These are phyloP conservation scores for Cephalotes varians DNA, from an alignment of 2,888 invertebrate species.

Conservation along the genomic window DNA sequence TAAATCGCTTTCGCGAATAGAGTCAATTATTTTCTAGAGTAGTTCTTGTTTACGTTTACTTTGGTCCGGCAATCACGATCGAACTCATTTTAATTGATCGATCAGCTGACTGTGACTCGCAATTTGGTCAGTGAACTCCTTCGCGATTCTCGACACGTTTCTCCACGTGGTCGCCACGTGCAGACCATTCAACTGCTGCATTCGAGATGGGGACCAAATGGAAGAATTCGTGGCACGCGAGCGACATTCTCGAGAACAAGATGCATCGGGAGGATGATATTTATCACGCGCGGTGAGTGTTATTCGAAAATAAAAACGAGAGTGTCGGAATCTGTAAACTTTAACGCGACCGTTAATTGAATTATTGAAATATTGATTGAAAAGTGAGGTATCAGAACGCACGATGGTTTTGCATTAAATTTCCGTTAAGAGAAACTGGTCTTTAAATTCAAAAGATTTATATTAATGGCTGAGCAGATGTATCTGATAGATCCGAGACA, in stretches of 20 bases:
- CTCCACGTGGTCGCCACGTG: constrained; percentile 72
- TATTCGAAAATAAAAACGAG: not conserved
- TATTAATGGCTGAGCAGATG: not conserved
- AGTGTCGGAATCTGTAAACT: not conserved
- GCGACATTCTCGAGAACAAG: constrained; percentile 46
- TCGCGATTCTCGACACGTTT: constrained; percentile 39
- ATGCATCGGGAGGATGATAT: constrained; percentile 40
- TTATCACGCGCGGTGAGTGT: constrained; percentile 63
- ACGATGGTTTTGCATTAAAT: not conserved
- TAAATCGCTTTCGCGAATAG: not conserved
- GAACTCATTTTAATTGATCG: not conserved
- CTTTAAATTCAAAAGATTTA: constrained; percentile 8
- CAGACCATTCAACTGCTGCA: constrained; percentile 7
- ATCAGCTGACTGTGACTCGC: not conserved
- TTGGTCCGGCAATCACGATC: not conserved
- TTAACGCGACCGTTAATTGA: not conserved
- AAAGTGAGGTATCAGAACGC: not conserved
- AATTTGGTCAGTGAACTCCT: constrained; percentile 16
- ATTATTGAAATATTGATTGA: not conserved
- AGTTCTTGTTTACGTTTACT: not conserved
- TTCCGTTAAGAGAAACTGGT: not conserved
- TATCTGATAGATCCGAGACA: constrained; percentile 35
- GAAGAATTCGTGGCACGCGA: constrained; percentile 52
- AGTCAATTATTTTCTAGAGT: not conserved
- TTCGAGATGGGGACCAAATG: constrained; percentile 62